Conservation (phyloP, 2,113 vertebrate species). For the Parus major region DNA sequence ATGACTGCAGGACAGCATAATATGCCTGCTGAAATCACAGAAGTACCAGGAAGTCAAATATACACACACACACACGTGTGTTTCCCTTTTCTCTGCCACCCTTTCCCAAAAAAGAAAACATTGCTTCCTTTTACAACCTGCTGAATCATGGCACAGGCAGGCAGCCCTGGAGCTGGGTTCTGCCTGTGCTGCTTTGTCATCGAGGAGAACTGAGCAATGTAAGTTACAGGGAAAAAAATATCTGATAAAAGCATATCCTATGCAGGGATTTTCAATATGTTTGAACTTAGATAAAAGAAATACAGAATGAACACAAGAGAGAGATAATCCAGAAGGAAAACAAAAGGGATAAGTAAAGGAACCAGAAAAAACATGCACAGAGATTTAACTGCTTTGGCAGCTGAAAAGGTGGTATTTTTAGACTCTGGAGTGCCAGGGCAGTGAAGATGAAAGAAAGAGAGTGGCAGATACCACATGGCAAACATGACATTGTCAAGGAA, state of each 20-base stretch:
- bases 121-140: conserved; percentile 57
- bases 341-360: not conserved
- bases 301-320: not conserved
- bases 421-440: not conserved
- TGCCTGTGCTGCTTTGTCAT: conserved; percentile 51
- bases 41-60: not conserved
- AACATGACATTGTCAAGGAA: not conserved
- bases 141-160: conserved; percentile 62
- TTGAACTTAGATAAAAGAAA: not conserved
- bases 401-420: conserved; percentile 15
- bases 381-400: conserved; percentile 24
- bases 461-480: not conserved
- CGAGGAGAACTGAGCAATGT: not conserved
- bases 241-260: not conserved
- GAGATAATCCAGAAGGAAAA: not conserved
- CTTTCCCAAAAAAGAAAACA: conserved; percentile 44
- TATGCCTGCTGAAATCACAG: not conserved
- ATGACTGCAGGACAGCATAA: not conserved
- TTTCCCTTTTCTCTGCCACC: not conserved
- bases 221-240: not conserved
- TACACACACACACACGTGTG: not conserved
- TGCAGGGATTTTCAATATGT: accelerated
- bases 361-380: not conserved
- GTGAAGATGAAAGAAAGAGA: not conserved
- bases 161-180: not conserved